These are phyloP conservation scores for Sebastes glaucus DNA, from an alignment of 2,797 vertebrate genomes.

Conservation along the genomic window DNA sequence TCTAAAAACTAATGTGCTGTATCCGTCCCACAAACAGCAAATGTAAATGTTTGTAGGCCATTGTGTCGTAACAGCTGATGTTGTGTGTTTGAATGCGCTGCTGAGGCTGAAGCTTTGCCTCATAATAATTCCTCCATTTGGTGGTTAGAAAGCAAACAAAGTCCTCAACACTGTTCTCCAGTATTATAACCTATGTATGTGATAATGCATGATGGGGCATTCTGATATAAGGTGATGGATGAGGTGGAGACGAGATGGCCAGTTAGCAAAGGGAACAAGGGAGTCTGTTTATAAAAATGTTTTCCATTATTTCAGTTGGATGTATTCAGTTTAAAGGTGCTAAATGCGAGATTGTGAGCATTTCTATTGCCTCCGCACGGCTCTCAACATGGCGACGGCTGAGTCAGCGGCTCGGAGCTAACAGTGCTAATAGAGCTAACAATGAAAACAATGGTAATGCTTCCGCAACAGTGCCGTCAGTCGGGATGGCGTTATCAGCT, in stretches of 20 bases:
- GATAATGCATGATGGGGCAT: not conserved
- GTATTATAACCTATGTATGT: not conserved
- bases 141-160: slow-evolving; percentile 10
- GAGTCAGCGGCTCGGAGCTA: too few species aligned
- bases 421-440: too few species aligned
- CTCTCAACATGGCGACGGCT: too few species aligned
- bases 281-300: not conserved
- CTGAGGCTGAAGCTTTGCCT: slow-evolving; percentile 19
- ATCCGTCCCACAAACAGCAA: slow-evolving; percentile 43
- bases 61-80: slow-evolving; percentile 31
- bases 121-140: slow-evolving; percentile 21
- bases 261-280: not conserved
- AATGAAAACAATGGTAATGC: too few species aligned
- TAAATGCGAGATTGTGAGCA: too few species aligned
- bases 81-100: slow-evolving; percentile 28
- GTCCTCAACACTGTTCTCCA: not conserved
- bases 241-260: not conserved
- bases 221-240: not conserved
- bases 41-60: slow-evolving; percentile 36
- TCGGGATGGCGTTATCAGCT: too few species aligned
- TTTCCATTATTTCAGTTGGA: not conserved
- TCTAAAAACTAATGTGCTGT: slow-evolving; percentile 49
- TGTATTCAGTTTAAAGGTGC: not conserved
- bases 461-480: too few species aligned
- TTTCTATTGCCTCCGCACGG: too few species aligned